These are phyloP conservation scores for Scleropages formosus DNA, from an alignment of 2,797 vertebrate species.

Conservation along the genomic window DNA sequence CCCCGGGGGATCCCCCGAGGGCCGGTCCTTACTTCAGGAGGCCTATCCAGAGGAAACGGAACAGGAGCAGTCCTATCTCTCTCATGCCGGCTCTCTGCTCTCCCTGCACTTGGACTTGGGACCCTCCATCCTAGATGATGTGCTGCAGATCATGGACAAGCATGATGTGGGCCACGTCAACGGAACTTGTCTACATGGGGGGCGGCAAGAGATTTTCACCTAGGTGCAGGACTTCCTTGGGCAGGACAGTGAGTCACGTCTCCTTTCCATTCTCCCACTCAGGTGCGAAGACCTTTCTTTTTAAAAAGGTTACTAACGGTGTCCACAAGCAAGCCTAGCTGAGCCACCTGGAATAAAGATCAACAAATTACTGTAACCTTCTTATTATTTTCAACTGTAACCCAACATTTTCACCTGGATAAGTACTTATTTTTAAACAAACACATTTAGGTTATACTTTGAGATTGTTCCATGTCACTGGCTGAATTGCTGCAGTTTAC, in stretches of 20 bases:
- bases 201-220: slow-evolving; percentile 54
- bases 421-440: background rate
- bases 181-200: slow-evolving; percentile 40
- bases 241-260: no score
- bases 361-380: background rate
- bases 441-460: slow-evolving; percentile 13
- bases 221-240: slow-evolving; percentile 35
- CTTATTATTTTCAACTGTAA: background rate
- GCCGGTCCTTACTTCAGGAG: background rate
- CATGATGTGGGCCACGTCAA: slow-evolving; percentile 47
- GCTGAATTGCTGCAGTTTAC: background rate
- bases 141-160: slow-evolving; percentile 79
- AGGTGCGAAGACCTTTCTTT: background rate
- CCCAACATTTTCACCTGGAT: background rate
- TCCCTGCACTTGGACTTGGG: slow-evolving; percentile 81
- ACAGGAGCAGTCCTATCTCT: slow-evolving; percentile 52
- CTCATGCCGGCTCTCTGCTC: slow-evolving; percentile 76
- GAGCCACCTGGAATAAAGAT: slow-evolving; percentile 1
- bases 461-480: background rate
- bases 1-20: background rate
- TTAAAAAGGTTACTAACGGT: background rate
- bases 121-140: slow-evolving; percentile 79
- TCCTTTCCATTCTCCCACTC: background rate
- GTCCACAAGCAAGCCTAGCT: slow-evolving; percentile 4
- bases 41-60: background rate